Evolutionary conservation across 2,113 vertebrate genomes (phyloP).

Genomic region (Psilopogon haemacephalus): DNA sequence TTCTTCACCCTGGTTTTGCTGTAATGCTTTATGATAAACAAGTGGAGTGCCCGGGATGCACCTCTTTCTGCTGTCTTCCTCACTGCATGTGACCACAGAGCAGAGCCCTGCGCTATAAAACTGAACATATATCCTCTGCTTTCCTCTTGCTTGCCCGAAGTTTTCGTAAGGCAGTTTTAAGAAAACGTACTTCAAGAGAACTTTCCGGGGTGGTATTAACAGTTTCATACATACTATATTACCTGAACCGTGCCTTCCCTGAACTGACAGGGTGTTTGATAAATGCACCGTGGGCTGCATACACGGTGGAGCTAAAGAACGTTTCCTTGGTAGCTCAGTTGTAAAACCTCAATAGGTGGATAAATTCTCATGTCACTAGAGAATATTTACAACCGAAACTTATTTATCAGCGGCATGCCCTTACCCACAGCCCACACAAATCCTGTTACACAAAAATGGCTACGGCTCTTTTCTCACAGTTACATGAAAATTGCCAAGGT

Average conservation of each 20-base stretch:
- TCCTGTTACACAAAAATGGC: not conserved
- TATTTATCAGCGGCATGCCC: conserved; percentile 33
- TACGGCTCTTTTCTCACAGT: not conserved
- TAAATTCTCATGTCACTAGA: conserved; percentile 55
- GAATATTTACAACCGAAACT: conserved; percentile 62
- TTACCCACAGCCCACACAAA: conserved; percentile 49
- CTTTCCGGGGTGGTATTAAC: conserved; percentile 21
- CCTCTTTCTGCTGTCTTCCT: not conserved
- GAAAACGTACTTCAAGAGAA: not conserved
- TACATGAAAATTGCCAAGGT: not conserved
- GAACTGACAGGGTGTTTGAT: conserved; percentile 32
- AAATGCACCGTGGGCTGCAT: conserved; percentile 4
- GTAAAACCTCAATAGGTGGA: conserved; percentile 60
- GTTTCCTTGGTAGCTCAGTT: conserved; percentile 42
- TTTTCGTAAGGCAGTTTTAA: conserved; percentile 15
- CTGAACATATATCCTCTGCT: not conserved
- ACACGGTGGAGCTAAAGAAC: conserved; percentile 32
- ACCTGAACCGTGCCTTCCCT: conserved; percentile 13
- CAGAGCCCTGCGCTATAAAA: not conserved
- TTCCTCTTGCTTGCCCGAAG: not conserved
- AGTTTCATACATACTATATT: conserved; percentile 44
- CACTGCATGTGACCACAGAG: not conserved
- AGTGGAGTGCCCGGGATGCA: not conserved
- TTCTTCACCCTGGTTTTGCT: not conserved
- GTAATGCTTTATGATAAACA: not conserved